These are phyloP conservation scores for Drosophila ercepeae DNA, from an alignment of 1,140 invertebrate species.

Conservation along the genomic window DNA sequence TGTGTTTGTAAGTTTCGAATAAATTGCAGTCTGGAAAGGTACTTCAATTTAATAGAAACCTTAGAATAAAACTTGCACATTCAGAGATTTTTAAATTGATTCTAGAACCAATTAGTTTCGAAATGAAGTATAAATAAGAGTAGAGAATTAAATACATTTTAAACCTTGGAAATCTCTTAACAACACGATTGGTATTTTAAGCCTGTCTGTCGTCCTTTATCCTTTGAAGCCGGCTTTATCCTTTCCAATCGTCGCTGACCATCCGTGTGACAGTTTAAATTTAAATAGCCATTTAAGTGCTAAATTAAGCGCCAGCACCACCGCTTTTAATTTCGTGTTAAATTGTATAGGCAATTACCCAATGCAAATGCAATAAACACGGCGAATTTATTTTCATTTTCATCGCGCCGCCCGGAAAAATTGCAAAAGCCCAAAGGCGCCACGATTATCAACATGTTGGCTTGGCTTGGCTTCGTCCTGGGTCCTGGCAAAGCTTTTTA, in stretches of 20 bases:
- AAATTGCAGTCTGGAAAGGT: neutral
- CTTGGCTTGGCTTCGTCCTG: neutral
- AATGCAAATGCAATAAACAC: constrained; percentile 77
- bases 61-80: neutral
- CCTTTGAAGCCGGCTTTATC: constrained; percentile 8
- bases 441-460: constrained; percentile 11
- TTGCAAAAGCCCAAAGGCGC: constrained; percentile 49
- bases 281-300: constrained; percentile 78
- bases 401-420: constrained; percentile 26
- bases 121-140: neutral
- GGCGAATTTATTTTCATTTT: constrained; percentile 75
- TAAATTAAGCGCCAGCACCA: constrained; percentile 45
- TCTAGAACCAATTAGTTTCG: neutral
- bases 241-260: constrained; percentile 21
- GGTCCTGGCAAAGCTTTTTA: constrained; percentile 66
- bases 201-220: neutral
- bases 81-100: neutral
- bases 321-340: constrained; percentile 74
- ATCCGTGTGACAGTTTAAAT: constrained; percentile 51
- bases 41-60: neutral
- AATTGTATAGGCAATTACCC: constrained; percentile 79
- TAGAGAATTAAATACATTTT: constrained; percentile 8
- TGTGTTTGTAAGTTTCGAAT: neutral
- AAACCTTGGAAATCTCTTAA: neutral
- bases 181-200: constrained; percentile 14